Percentiles rank a stretch among this genome's conserved stretches.
These are phyloP conservation scores for Cyrtonyx montezumae DNA, from an alignment of 2,113 vertebrate species.

Conservation along the genomic window DNA sequence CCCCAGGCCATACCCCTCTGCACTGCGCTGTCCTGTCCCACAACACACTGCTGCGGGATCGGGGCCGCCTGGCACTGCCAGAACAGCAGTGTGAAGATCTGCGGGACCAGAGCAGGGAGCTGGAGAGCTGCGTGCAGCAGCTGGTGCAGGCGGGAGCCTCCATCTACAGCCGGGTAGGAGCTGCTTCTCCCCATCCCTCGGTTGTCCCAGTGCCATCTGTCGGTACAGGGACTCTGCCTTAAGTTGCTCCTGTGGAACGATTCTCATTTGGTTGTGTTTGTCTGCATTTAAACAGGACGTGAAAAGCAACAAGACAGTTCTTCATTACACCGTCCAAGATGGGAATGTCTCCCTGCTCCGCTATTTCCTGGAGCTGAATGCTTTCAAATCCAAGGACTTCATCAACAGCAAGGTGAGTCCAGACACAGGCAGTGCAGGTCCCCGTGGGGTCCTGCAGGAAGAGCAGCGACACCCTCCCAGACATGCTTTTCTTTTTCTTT, in stretches of 20 bases:
- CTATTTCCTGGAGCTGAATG: slow-evolving; percentile 60
- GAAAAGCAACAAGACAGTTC: slow-evolving; percentile 66
- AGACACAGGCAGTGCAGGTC: no score
- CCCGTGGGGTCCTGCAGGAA: not conserved
- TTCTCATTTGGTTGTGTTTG: not conserved
- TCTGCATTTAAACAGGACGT: slow-evolving; percentile 43
- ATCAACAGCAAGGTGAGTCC: slow-evolving; percentile 52
- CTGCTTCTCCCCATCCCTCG: fast-evolving
- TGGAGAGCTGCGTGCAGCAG: slow-evolving; percentile 65
- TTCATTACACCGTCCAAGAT: slow-evolving; percentile 54
- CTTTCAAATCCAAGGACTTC: slow-evolving; percentile 38
- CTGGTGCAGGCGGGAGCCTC: slow-evolving; percentile 67
- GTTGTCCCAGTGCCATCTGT: fast-evolving
- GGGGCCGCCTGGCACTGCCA: fast-evolving
- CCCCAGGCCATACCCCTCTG: slow-evolving; percentile 62
- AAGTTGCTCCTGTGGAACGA: not conserved
- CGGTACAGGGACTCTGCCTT: not conserved
- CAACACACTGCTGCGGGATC: slow-evolving; percentile 46
- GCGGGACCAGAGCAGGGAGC: slow-evolving; percentile 18
- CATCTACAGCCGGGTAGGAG: slow-evolving; percentile 64
- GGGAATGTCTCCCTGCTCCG: slow-evolving; percentile 52
- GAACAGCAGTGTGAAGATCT: slow-evolving; percentile 28
- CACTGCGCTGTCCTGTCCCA: slow-evolving; percentile 71
- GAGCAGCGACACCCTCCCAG: not conserved
- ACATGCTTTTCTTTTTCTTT: fast-evolving